These are phyloP conservation scores for Telmatochromis sp. DNA, from an alignment of 2,113 vertebrate species.

Conservation along the genomic window DNA sequence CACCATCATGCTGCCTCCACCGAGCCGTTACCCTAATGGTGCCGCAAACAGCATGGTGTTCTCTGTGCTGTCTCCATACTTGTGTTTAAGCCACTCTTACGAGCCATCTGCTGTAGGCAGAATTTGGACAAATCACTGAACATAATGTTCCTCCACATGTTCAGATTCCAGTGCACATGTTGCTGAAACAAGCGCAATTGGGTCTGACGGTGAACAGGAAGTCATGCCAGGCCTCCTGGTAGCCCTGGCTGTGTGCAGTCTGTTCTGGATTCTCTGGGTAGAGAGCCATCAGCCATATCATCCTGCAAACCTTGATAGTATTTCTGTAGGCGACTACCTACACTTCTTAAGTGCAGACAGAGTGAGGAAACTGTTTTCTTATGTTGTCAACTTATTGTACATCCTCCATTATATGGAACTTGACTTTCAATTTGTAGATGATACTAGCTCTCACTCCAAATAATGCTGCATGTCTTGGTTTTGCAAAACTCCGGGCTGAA, in stretches of 20 bases:
- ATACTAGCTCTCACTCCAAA: neutral
- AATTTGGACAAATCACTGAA: neutral
- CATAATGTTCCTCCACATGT: neutral
- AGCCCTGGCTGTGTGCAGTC: neutral
- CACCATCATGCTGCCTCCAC: neutral
- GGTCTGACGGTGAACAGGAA: neutral
- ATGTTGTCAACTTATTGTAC: neutral
- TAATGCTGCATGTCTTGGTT: neutral
- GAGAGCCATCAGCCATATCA: neutral
- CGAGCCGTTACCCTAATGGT: neutral
- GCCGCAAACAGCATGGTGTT: neutral
- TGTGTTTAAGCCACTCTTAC: neutral
- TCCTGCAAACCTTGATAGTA: neutral
- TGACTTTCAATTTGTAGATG: neutral
- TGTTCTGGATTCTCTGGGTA: neutral
- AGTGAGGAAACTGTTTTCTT: neutral
- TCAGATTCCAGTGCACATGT: neutral
- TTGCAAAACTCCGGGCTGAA: neutral
- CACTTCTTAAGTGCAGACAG: neutral
- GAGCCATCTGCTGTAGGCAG: neutral
- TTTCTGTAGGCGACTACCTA: neutral
- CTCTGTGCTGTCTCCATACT: neutral
- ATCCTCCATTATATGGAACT: neutral
- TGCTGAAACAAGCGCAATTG: neutral
- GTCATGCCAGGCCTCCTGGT: neutral